Base-by-base conservation (phyloP, 2,113 vertebrate species). In the Lonchura striata region DNA sequence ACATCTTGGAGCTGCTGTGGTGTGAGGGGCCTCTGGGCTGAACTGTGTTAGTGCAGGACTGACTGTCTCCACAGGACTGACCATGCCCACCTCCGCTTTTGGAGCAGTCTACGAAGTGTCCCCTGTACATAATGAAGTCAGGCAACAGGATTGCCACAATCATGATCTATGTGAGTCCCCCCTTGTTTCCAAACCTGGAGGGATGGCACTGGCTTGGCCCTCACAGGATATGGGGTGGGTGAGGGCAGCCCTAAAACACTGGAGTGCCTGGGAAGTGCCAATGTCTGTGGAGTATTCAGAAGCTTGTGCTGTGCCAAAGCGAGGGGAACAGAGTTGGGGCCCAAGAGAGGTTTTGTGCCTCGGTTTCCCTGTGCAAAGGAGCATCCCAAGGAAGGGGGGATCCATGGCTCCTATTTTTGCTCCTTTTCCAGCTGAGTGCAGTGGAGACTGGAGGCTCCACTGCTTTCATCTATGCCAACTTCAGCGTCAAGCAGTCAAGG, bases 91-190 rank as follows among this genome's bases (percentile, higher is more conserved):
- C 44, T 74, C 82, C 88, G 90, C 17, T 78, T 83, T 52, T 74
- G 44, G 95, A 92, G 59, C 79, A 99, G 99, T 99, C 99, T 5
- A 95, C 95, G 25, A 98, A 98, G 80, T 99, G 99, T 85, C 99
- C 99, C 8, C 97, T 99, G 68, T 99, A 98, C 97, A 98, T 97
- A 82, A 98, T 99, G 96, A 99, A 99, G 95, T 98, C 99, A 2
- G 99, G 99, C 70, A 99, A 99, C 97, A 98, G 99, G 88, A 96
- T 99, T 52, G 99, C 99, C 77, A 99, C 99, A 0, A 96, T 99
- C 94, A 99, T 99, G 99, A 98, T 99, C 92, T 99, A 99, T 13
- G 99, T 99, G 97, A 99, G 99, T 99, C 50, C 19, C 17, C 6
- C 39, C 33, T 18, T 10, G 1, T 15, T 35, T 12, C 41, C 9